These are phyloP conservation scores for Acheta domesticus DNA, from an alignment of 2,888 invertebrate species.

Conservation along the genomic window DNA sequence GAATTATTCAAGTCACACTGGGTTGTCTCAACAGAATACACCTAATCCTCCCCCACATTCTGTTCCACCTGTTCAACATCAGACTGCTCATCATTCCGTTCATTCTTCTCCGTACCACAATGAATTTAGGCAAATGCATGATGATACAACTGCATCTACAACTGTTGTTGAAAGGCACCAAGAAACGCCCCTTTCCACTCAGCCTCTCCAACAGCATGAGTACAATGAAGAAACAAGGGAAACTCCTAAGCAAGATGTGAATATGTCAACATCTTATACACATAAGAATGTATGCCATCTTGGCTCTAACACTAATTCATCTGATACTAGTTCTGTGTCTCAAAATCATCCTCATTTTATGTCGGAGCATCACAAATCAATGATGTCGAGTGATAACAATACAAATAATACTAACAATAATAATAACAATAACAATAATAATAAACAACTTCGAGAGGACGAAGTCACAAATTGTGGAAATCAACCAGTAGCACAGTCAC, in stretches of 20 bases:
- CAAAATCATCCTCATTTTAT: conserved; percentile 5
- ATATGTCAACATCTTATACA: not conserved
- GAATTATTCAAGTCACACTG: not conserved
- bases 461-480: not conserved
- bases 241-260: conserved; percentile 5
- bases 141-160: not conserved
- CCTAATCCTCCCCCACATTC: not conserved
- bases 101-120: not conserved
- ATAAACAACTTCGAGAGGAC: not conserved
- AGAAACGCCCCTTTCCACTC: not conserved
- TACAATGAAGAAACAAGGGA: not conserved
- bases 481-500: not conserved
- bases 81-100: not conserved
- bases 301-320: not conserved
- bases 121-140: not conserved
- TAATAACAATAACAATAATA: not conserved
- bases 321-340: not conserved
- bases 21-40: not conserved
- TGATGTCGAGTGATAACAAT: not conserved
- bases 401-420: not conserved
- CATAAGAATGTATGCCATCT: not conserved
- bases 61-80: not conserved
- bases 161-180: not conserved
- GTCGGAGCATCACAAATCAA: not conserved
- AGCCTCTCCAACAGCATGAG: not conserved